Conservation (phyloP, 2,888 invertebrate genomes). For the Catocala sponsa region DNA sequence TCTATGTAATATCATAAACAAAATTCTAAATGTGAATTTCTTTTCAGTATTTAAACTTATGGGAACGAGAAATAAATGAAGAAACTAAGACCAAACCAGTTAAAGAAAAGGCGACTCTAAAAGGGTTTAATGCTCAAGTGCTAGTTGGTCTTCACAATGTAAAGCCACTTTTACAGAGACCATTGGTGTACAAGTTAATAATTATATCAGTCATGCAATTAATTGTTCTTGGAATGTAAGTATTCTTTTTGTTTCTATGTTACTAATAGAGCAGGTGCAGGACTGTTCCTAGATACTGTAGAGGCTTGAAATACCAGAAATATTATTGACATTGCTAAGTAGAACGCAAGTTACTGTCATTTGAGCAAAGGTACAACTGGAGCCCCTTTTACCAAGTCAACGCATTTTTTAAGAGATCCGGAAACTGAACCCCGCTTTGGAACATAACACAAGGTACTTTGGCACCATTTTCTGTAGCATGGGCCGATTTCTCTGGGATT, state of each 20-base stretch:
- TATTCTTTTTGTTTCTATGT: constrained; percentile 27
- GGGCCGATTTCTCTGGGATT: too few relatives aligned
- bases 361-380: too few relatives aligned
- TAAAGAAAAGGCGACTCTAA: constrained; percentile 7
- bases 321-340: too few relatives aligned
- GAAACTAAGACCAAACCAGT: constrained; percentile 24
- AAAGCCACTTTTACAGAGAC: constrained; percentile 60
- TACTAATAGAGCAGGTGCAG: not conserved
- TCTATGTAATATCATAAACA: too few relatives aligned
- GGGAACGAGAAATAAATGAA: constrained; percentile 53
- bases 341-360: too few relatives aligned
- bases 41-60: constrained; percentile 59
- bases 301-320: too few relatives aligned
- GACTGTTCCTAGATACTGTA: too few relatives aligned
- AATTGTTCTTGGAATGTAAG: constrained; percentile 62
- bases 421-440: too few relatives aligned
- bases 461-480: too few relatives aligned
- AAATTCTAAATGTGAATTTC: constrained; percentile 2
- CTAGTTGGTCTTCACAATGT: constrained; percentile 55
- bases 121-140: constrained; percentile 40
- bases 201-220: constrained; percentile 55
- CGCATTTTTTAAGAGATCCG: too few relatives aligned
- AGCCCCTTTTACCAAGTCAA: too few relatives aligned
- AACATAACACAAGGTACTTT: too few relatives aligned
- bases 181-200: constrained; percentile 52